Evolutionary conservation across 2,888 invertebrate species (phyloP), one percentile per base, ranked within the genome.

Genomic region (Entomobrya multifasciata): DNA sequence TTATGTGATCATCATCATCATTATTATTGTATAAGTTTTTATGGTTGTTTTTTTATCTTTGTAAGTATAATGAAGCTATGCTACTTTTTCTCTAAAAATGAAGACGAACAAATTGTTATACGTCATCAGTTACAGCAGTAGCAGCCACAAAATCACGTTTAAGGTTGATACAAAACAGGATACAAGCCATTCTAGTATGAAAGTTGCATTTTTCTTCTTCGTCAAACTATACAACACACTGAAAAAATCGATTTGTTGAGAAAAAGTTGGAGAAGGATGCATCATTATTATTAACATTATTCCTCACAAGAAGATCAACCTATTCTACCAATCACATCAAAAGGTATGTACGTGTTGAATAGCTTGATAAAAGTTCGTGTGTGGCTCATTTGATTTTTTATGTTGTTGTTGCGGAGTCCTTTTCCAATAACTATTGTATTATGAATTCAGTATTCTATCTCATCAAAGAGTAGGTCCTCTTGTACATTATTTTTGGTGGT

Each of bases 371-470:
- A 62, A 85, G 85, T 85, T 85, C 85, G 85, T 85, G 85, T 85
- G 85, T 85, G 85, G 85, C 78, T 85, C 78, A 85, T 85, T 85
- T 85, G 85, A 57, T 83, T 76, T 83, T 83, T 77, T 76, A 70
- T 70, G 70, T n/a, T 22, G 25, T n/a, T 70, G 36, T 4, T 36
- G 36, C 36, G 8, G 47, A 25, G 70, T 70, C 47, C 70, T 47
- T 25, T 49, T 70, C 70, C 70, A 70, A 44, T 70, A 70, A 70
- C 70, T 70, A 47, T 70, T 70, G 17, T 70, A 70, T 70, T 70
- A 25, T 25, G 47, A 15, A 47, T 55, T 41, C 70, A 41, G 20
- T 67, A 36, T 44, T 70, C n/a, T n/a, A n/a, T n/a, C 70, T 44
- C 65, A 65, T 65, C 30, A 60, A 25, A 41, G 36, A 47, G 27